Evolutionary conservation across 2,113 vertebrate genomes (phyloP), one percentile per base, ranked within the genome.

Genomic region (Nibea coibor): DNA sequence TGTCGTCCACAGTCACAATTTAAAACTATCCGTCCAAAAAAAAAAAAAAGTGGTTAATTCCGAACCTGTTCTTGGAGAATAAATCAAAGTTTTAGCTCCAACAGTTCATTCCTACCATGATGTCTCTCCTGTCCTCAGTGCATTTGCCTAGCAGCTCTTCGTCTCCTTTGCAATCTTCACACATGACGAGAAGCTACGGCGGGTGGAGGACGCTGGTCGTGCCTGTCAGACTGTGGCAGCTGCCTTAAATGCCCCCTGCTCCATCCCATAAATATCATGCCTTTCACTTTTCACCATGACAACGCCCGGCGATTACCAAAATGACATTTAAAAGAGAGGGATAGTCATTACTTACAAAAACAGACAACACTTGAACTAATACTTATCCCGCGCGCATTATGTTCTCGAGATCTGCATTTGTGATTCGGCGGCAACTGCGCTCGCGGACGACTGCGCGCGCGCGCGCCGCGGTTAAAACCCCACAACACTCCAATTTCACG

Each of bases 151-250:
- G 80, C 90, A 80, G 88, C 84, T 90, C 91, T 65, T 80, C 89
- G 86, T 93, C 93, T 83, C 92, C 81, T 89, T 93, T 92, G 89
- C 93, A 93, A 77, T 94, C 95, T 35, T 95, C 94, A 80, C 95
- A 95, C 96, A 96, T 97, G 93, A 86, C 86, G 82, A 68, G 78
- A 43, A 72, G 88, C 78, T 89, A 42, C 39, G 72, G 61, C 69
- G 70, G 67, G 65, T 9, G 39, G 77, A 77, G 45, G 72, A 56
- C 22, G 85, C 31, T 19, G 69, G 24, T 73, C 53, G 24, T 26
- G 24, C 24, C 2, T 57, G 75, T 82, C 82, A 76, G 42, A 51
- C 82, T n/a, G 75, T 20, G 14, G 75, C 88, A 81, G 88, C 80
- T 53, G 87, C 87, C 84, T 93, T 93, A 87, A 94, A 94, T 90